Conservation (phyloP, 2,797 vertebrate species). For the Pangasius macronema region DNA sequence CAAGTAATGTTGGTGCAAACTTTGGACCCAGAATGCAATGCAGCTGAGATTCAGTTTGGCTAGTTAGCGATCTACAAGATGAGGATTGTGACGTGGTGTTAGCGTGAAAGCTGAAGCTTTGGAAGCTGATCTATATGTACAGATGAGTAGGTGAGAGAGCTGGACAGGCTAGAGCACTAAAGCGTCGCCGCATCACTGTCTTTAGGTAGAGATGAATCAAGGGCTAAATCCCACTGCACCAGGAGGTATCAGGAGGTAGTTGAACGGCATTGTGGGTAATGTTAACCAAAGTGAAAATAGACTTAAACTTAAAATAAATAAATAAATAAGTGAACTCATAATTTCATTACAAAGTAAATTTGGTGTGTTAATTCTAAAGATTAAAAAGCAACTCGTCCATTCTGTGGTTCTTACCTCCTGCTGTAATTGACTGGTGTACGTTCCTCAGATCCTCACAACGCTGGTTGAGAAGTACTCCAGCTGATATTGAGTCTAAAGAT, state of each 20-base stretch:
- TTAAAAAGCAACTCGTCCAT: background rate
- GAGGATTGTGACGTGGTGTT: too few relatives aligned
- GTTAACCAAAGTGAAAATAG: background rate
- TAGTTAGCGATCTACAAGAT: background rate
- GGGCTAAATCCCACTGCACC: background rate
- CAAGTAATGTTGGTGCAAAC: background rate
- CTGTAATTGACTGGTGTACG: background rate
- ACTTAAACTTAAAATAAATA: background rate
- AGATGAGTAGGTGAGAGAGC: background rate
- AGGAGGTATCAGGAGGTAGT: background rate
- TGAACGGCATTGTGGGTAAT: background rate
- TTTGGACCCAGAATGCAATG: background rate
- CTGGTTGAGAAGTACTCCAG: background rate
- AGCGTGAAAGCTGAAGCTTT: background rate
- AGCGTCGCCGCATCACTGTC: background rate
- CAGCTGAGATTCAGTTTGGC: background rate
- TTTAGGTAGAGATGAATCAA: background rate
- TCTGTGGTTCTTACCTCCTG: slow-evolving; percentile 45
- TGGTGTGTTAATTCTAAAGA: background rate
- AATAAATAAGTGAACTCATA: background rate
- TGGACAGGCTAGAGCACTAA: background rate
- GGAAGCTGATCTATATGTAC: background rate
- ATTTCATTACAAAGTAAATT: background rate
- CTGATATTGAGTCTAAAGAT: background rate
- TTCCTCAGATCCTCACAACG: background rate